Percentiles rank a stretch among this genome's conserved stretches.
Conservation (phyloP, 2,888 invertebrate species). For the Argynnis bischoffii region DNA sequence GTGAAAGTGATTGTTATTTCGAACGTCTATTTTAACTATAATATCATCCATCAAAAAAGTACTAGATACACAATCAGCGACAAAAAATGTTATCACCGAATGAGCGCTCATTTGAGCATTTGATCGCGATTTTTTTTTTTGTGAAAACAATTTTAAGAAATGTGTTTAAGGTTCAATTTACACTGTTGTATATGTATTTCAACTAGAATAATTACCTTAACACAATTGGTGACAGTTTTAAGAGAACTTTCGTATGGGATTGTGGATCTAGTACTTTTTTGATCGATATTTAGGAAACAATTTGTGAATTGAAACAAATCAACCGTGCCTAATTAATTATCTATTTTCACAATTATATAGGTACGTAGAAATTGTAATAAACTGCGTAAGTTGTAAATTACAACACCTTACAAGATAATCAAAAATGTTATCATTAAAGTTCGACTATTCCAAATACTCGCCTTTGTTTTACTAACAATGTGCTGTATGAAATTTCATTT, state of each 20-base stretch:
- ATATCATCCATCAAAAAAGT: too few relatives aligned
- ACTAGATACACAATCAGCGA: too few relatives aligned
- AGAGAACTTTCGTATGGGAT: too few relatives aligned
- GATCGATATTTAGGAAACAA: constrained; percentile 12
- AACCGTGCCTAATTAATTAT: constrained; percentile 44
- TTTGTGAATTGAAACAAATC: constrained; percentile 35
- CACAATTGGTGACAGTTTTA: too few relatives aligned
- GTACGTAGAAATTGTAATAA: neutral
- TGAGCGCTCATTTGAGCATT: too few relatives aligned
- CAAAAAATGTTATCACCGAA: too few relatives aligned
- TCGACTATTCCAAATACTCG: neutral
- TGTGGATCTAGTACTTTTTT: too few relatives aligned
- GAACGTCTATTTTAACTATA: neutral
- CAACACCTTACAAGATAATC: neutral
- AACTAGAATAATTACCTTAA: too few relatives aligned
- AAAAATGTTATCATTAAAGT: neutral
- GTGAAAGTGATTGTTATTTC: neutral
- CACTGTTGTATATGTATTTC: too few relatives aligned
- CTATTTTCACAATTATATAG: constrained; percentile 29
- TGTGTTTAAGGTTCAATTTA: too few relatives aligned
- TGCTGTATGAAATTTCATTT: constrained; percentile 7
- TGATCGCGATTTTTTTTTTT: too few relatives aligned
- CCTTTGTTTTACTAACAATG: constrained; percentile 1
- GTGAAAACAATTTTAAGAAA: too few relatives aligned
- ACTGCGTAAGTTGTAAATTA: neutral